These are phyloP conservation scores for Catharus ustulatus DNA, from an alignment of 2,797 vertebrate genomes.

Conservation along the genomic window DNA sequence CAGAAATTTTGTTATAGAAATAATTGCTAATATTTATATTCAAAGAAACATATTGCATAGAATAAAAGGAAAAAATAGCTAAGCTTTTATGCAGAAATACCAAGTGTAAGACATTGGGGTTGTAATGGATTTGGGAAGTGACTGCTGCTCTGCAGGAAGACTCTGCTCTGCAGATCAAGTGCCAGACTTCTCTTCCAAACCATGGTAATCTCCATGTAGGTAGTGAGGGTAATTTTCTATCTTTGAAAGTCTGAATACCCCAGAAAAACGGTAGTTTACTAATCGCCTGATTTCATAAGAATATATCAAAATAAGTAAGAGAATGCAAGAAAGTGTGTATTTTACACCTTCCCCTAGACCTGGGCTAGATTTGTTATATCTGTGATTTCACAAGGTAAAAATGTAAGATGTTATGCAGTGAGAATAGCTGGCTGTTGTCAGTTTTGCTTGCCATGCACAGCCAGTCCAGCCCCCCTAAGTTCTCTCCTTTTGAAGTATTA, in stretches of 20 bases:
- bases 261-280: not conserved
- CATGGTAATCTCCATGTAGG: not conserved
- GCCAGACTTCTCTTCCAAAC: not conserved
- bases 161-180: not conserved
- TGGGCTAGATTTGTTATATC: accelerated
- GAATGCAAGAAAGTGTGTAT: not conserved
- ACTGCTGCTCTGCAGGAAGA: not conserved
- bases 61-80: not conserved
- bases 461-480: accelerated
- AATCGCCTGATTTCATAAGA: not conserved
- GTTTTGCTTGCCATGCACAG: not conserved
- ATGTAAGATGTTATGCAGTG: accelerated
- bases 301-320: not conserved
- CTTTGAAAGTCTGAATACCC: not conserved
- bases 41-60: not conserved
- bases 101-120: not conserved
- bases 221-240: not conserved
- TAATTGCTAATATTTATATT: not conserved
- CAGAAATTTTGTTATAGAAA: not conserved
- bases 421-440: not conserved
- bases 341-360: not conserved
- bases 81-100: not conserved
- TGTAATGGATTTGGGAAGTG: not conserved
- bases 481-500: not conserved
- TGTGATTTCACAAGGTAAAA: not conserved